Evolutionary conservation across 2,113 vertebrate species (phyloP), one percentile per base, ranked within the genome.

Genomic region (Chlorocebus sabaeus): DNA sequence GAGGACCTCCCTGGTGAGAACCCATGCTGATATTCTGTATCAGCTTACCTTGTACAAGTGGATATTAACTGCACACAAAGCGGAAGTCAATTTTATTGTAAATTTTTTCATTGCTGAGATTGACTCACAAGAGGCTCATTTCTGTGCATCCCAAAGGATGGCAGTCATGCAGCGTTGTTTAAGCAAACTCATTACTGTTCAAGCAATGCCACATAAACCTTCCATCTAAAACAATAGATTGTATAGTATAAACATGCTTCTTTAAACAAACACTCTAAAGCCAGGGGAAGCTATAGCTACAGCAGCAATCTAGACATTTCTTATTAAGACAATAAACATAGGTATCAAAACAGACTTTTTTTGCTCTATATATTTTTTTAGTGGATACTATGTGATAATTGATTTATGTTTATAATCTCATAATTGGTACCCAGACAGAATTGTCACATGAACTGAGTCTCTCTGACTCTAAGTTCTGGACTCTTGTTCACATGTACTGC

Each of bases 141-240:
- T 68, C 95, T 70, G 43, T 68, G 30, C 52, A 13, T 97, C 97
- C 81, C 97, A 70, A 88, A 89, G 84, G 95, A 95, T 82, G 45
- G 43, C 59, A 95, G 85, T 86, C 90, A 94, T 2, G 10, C 90
- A 89, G 78, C 0, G 3, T 82, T 90, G 70, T 96, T 97, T 95
- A 93, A 96, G 73, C 73, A 96, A 96, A 90, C 52, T 67, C 67
- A 96, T 97, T 95, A 96, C 81, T 89, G 57, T 88, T 48, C 8
- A 57, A 90, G 59, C 48, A 61, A 84, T 32, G 35, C 50, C 38
- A n/a, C 20, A 57, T 72, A 94, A 85, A 90, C 45, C 35, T 94
- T 96, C 75, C 79, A 48, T 57, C 50, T 73, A 75, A 91, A 89
- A 50, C 70, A 97, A 92, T 2, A 75, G 73, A 75, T 72, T 67